Conservation (phyloP, 2,888 invertebrate genomes). For the Silvanus unidentatus region DNA sequence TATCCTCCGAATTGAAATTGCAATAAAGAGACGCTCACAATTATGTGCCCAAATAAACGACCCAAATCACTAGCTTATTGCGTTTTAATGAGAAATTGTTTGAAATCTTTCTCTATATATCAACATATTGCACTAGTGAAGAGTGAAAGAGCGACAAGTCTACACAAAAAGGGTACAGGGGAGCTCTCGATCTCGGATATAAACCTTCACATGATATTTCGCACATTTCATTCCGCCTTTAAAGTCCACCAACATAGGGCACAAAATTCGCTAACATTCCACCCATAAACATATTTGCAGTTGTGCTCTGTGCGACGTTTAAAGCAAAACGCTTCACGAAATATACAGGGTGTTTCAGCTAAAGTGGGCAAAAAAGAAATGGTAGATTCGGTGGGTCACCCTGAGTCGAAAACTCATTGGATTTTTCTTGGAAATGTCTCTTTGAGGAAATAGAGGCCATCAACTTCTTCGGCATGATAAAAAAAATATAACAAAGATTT, state of each 20-base stretch:
- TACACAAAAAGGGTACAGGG: too few relatives aligned
- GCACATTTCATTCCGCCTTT: conserved; percentile 13
- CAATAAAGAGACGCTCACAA: conserved; percentile 26
- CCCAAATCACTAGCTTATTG: conserved; percentile 46
- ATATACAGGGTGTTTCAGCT: too few relatives aligned
- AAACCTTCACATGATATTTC: conserved; percentile 24
- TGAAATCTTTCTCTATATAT: conserved; percentile 43
- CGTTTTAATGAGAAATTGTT: conserved; percentile 47
- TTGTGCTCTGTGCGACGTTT: conserved; percentile 35
- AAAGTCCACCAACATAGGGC: conserved; percentile 14
- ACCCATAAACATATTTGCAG: conserved; percentile 43
- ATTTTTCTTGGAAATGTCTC: too few relatives aligned
- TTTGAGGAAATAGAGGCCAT: too few relatives aligned
- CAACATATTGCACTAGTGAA: conserved; percentile 6
- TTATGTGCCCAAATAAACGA: conserved; percentile 45
- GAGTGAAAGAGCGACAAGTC: too few relatives aligned
- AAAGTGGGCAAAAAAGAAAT: too few relatives aligned
- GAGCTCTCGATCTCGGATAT: too few relatives aligned
- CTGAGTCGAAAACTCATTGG: too few relatives aligned
- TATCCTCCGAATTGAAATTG: too few relatives aligned
- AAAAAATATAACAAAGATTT: too few relatives aligned
- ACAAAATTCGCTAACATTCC: conserved; percentile 23
- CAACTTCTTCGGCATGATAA: too few relatives aligned
- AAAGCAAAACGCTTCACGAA: conserved; percentile 37
- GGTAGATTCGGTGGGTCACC: too few relatives aligned